phyloP scores from a whole-genome alignment of 2,113 vertebrate species.

The Hystrix cristata region DNA sequence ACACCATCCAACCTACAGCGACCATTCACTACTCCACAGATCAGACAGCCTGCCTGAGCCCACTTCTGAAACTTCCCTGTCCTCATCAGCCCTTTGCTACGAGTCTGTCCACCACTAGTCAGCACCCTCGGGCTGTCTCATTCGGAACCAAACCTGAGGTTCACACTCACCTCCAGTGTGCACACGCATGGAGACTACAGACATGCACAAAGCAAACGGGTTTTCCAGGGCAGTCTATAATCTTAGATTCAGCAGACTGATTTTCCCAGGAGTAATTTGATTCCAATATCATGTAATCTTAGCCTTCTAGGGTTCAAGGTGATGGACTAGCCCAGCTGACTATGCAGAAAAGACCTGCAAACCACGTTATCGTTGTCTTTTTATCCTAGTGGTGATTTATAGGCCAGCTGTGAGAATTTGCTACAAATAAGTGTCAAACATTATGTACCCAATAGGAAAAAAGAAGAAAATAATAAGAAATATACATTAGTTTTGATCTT shows the following conservation, averaged over 20 bases:
- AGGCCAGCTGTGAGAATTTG: neutral
- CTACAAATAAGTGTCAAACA: slow-evolving; percentile 21
- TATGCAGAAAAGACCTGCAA: neutral
- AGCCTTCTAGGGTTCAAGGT: neutral
- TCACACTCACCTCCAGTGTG: neutral
- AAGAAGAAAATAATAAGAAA: neutral
- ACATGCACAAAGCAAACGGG: no score
- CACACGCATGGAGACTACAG: accelerated
- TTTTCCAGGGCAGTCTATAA: neutral
- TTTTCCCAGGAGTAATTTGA: neutral
- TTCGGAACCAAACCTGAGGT: neutral
- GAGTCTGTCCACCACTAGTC: neutral
- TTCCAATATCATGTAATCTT: neutral
- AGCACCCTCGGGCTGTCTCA: neutral
- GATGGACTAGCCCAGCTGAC: neutral
- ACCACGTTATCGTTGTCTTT: neutral
- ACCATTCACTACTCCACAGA: no score
- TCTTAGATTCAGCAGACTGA: neutral
- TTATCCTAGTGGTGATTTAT: neutral
- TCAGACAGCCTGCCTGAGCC: neutral
- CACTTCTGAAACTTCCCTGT: neutral
- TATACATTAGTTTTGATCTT: neutral
- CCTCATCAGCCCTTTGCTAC: neutral
- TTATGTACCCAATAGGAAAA: neutral
- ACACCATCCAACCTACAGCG: neutral